Evolutionary conservation across 2,888 invertebrate genomes (phyloP).

Genomic region (Nezara viridula): DNA sequence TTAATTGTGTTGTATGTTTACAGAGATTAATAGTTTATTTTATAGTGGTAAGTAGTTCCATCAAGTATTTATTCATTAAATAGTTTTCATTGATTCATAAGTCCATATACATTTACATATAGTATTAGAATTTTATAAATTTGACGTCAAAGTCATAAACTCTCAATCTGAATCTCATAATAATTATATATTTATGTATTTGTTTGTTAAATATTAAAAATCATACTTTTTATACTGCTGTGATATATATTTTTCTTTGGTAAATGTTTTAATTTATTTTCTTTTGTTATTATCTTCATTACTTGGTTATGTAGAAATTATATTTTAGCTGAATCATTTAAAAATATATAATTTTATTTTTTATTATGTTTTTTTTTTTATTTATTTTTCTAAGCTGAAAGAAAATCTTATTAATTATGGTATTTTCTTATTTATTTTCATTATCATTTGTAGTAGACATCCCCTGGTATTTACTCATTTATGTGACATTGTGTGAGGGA

Average conservation of each 20-base stretch:
- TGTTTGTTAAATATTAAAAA: neutral
- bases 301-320: neutral
- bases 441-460: too few relatives aligned
- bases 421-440: neutral
- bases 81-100: too few relatives aligned
- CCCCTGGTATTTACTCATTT: too few relatives aligned
- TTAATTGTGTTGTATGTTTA: neutral
- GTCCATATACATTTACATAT: neutral
- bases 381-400: neutral
- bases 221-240: conserved; percentile 3
- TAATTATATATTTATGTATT: too few relatives aligned
- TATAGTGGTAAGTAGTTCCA: neutral
- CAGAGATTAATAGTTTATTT: neutral
- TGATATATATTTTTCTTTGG: neutral
- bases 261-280: neutral
- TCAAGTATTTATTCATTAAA: too few relatives aligned
- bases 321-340: neutral
- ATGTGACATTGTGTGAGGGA: too few relatives aligned
- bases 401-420: neutral
- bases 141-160: neutral
- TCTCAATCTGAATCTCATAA: neutral
- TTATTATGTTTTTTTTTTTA: neutral
- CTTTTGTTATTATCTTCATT: neutral
- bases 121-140: neutral
- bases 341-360: neutral